These are phyloP conservation scores for Anoplolepis gracilipes DNA, from an alignment of 1,140 invertebrate genomes.

Conservation along the genomic window DNA sequence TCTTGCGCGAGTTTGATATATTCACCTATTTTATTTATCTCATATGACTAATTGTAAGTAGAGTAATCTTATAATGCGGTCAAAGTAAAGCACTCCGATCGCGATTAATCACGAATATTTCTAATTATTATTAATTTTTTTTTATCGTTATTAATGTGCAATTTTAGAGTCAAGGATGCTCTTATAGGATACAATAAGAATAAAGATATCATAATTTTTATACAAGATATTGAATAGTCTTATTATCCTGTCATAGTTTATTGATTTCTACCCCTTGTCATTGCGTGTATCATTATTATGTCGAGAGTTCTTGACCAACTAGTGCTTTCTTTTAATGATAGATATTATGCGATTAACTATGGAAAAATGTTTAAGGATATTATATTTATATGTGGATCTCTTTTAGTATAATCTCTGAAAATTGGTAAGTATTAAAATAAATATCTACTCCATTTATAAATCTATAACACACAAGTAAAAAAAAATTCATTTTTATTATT, in stretches of 20 bases:
- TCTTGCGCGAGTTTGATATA: not conserved
- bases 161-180: not conserved
- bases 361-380: not conserved
- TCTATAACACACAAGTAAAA: not conserved
- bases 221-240: not conserved
- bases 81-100: not conserved
- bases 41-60: not conserved
- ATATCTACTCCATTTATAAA: not conserved
- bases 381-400: not conserved
- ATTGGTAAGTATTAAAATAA: not conserved
- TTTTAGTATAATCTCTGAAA: not conserved
- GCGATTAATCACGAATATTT: not conserved
- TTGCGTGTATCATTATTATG: constrained; percentile 14
- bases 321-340: not conserved
- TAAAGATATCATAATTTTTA: not conserved
- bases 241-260: constrained; percentile 48
- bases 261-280: constrained; percentile 27
- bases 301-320: constrained; percentile 41
- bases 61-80: not conserved
- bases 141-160: not conserved
- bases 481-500: not conserved
- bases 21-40: constrained; percentile 16
- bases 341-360: constrained; percentile 6
- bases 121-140: not conserved
- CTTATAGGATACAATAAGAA: not conserved